These are phyloP conservation scores for Bimastos eiseni DNA, from an alignment of 2,888 invertebrate species.

Conservation along the genomic window DNA sequence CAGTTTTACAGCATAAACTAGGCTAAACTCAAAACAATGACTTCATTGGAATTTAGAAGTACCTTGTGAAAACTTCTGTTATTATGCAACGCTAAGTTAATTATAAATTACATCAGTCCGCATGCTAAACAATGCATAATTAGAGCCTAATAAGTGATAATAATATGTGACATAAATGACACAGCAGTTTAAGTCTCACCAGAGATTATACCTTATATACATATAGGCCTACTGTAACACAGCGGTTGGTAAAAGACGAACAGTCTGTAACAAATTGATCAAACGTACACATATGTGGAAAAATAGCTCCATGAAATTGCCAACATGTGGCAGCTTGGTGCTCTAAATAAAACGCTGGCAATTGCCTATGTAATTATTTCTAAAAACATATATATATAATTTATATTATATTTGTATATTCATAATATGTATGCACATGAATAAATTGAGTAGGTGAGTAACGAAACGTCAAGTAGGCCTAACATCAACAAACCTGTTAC, in stretches of 20 bases:
- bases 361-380: neutral
- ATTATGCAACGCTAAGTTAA: neutral
- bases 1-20: neutral
- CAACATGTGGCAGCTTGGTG: neutral
- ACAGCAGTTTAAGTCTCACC: neutral
- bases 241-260: neutral
- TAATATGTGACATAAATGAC: neutral
- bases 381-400: too few relatives aligned
- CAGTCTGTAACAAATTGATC: neutral
- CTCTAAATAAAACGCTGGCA: neutral
- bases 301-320: neutral
- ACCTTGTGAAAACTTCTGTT: neutral
- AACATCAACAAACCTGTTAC: too few relatives aligned
- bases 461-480: too few relatives aligned
- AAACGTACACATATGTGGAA: neutral
- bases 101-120: neutral
- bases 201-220: too few relatives aligned
- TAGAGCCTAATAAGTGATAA: neutral
- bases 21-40: neutral
- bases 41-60: neutral
- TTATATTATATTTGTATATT: too few relatives aligned
- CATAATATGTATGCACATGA: too few relatives aligned
- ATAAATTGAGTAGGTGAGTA: too few relatives aligned
- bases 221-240: too few relatives aligned
- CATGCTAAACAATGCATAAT: neutral